A percentile compares a stretch with the other conserved stretches of the same genome.
Conservation (phyloP, 2,888 invertebrate genomes). For the Agrochola lota region DNA sequence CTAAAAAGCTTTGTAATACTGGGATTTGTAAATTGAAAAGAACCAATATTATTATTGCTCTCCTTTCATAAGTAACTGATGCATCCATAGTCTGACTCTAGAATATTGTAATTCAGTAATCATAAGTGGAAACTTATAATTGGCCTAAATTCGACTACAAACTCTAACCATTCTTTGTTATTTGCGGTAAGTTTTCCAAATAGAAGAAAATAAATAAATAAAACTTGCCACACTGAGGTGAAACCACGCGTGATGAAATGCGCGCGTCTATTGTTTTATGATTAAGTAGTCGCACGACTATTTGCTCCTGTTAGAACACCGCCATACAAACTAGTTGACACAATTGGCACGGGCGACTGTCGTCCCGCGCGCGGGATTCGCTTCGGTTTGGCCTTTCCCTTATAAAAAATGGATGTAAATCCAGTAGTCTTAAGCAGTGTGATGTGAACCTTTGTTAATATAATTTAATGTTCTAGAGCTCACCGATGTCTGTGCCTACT, state of each 20-base stretch:
- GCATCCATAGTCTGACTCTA: too few relatives aligned
- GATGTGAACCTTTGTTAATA: neutral
- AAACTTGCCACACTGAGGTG: neutral
- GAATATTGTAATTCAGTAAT: too few relatives aligned
- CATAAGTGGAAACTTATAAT: neutral
- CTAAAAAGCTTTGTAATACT: too few relatives aligned
- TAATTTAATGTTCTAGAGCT: conserved; percentile 37
- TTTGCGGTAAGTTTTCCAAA: too few relatives aligned
- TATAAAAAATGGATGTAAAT: neutral
- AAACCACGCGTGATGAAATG: too few relatives aligned
- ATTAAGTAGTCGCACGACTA: too few relatives aligned
- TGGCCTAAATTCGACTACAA: neutral
- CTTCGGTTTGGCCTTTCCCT: neutral
- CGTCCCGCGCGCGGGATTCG: neutral
- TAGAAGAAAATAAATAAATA: neutral
- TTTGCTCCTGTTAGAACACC: neutral
- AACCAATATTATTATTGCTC: too few relatives aligned
- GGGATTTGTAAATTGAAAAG: too few relatives aligned
- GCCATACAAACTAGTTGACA: neutral
- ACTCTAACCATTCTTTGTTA: neutral
- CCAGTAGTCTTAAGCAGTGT: too few relatives aligned
- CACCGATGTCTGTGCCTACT: neutral
- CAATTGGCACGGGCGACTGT: neutral
- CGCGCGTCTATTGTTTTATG: too few relatives aligned
- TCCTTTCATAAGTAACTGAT: too few relatives aligned